These are phyloP conservation scores for Caranx ignobilis DNA, from an alignment of 2,113 vertebrate genomes.

Conservation along the genomic window DNA sequence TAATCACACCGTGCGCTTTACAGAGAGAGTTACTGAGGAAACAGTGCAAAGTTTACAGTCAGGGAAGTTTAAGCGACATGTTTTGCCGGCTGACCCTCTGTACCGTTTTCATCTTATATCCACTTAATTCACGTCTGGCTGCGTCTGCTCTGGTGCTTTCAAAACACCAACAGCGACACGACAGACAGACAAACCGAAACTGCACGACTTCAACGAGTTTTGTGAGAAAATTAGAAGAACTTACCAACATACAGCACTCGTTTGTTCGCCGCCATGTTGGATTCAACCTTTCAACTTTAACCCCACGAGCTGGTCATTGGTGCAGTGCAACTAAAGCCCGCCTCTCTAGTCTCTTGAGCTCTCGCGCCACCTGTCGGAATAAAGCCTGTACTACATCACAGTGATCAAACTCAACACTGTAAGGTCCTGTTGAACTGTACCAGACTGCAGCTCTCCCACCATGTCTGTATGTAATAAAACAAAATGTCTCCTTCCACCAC, in stretches of 20 bases:
- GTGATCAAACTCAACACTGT: too few relatives aligned
- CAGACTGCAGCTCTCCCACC: too few relatives aligned
- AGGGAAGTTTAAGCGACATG: not conserved
- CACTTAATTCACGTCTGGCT: not conserved
- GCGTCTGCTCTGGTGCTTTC: accelerated
- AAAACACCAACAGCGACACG: accelerated
- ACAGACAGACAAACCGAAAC: not conserved
- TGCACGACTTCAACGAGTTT: not conserved
- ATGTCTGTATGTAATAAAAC: not conserved
- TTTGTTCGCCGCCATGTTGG: slow-evolving; percentile 82
- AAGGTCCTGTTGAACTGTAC: too few relatives aligned
- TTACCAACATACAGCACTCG: slow-evolving; percentile 84
- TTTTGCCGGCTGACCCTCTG: not conserved
- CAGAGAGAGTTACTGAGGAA: accelerated
- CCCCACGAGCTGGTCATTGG: slow-evolving; percentile 49
- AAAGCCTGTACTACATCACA: not conserved
- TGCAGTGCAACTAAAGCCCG: slow-evolving; percentile 20
- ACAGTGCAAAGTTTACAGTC: not conserved
- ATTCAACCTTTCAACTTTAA: slow-evolving; percentile 73
- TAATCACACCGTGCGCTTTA: accelerated
- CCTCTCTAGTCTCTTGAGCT: not conserved
- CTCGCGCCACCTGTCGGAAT: slow-evolving; percentile 44
- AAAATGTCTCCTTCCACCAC: too few relatives aligned
- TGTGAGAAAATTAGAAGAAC: slow-evolving; percentile 26
- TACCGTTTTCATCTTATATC: not conserved